phyloP scores from a whole-genome alignment of 2,113 vertebrate genomes.

The Salvator merianae region DNA sequence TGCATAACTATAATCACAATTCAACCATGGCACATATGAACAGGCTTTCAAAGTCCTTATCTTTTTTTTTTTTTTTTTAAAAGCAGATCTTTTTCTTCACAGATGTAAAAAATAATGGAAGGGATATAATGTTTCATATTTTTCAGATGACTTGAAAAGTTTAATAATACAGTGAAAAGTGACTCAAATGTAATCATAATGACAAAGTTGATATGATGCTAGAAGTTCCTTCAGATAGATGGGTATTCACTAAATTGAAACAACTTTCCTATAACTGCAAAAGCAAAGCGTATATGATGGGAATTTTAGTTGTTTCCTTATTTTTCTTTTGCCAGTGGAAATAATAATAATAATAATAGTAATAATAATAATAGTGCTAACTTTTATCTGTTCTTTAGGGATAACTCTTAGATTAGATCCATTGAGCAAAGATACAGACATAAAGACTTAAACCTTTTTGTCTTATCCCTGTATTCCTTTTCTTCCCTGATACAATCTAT shows the following conservation, averaged over 20 bases:
- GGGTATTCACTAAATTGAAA: neutral
- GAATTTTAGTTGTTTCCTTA: neutral
- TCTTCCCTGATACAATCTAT: slow-evolving; percentile 20
- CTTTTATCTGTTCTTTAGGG: slow-evolving; percentile 4
- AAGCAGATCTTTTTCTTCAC: neutral
- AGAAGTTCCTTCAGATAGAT: neutral
- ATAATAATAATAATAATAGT: neutral
- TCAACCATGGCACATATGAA: neutral
- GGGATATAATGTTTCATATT: neutral
- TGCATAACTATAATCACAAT: slow-evolving; percentile 9
- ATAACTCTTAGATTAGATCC: slow-evolving; percentile 21
- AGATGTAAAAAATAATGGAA: neutral
- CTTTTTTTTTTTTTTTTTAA: neutral
- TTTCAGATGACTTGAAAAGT: neutral
- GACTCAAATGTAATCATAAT: neutral
- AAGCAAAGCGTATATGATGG: neutral
- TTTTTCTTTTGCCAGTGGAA: neutral
- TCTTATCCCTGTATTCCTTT: slow-evolving; percentile 32
- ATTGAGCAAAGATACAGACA: slow-evolving; percentile 22
- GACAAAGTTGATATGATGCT: too few relatives aligned
- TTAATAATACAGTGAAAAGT: neutral
- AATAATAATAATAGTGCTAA: neutral
- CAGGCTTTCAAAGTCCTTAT: neutral
- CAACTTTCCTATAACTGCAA: neutral
- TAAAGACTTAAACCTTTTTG: neutral